Evolutionary conservation across 2,797 vertebrate species (phyloP), one percentile per base, ranked within the genome.

Genomic region (Strix occidentalis): DNA sequence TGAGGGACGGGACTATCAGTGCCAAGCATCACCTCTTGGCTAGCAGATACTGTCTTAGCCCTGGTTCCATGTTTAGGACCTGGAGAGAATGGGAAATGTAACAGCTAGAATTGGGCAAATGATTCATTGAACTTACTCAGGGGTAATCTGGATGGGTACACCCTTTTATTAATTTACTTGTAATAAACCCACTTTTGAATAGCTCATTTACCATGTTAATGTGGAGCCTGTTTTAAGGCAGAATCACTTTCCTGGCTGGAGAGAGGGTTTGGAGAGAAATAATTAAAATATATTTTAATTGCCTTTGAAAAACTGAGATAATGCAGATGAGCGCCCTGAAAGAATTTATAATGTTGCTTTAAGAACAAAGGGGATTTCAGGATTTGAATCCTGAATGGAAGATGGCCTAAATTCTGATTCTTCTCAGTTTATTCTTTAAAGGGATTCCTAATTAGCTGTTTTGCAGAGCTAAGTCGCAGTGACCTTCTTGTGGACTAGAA

Each of bases 281-380:
- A 76, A 74, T 90, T 91, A 70, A 82, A 88, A 77, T 74, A 56
- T 24, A 25, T 79, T 86, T 53, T 66, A 66, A 24, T 93, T 91
- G 65, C n/a, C 41, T 86, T 69, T 78, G 82, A 90, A 90, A 91
- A 81, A 37, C 17, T 11, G 37, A 91, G 66, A 79, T 89, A 97
- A 82, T 76, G 66, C 46, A 89, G 78, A 75, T 95, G 35, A 78
- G 5, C 0, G 0, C 31, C 39, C 33, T 78, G 82, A 45, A 95
- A 94, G 72, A 90, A 96, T 81, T 84, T 56, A 53, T 50, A 13
- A 33, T 60, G 45, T 70, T 85, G 53, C 63, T 81, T 81, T 89
- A 81, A 92, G 78, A 93, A 53, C 69, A 93, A 91, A 84, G 56
- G 25, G 10, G 20, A 84, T 88, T 93, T 90, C 39, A 43, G 66